Percentiles rank a stretch among this genome's conserved stretches.
These are phyloP conservation scores for Esperia sulphurella DNA, from an alignment of 2,888 invertebrate genomes.

Conservation along the genomic window DNA sequence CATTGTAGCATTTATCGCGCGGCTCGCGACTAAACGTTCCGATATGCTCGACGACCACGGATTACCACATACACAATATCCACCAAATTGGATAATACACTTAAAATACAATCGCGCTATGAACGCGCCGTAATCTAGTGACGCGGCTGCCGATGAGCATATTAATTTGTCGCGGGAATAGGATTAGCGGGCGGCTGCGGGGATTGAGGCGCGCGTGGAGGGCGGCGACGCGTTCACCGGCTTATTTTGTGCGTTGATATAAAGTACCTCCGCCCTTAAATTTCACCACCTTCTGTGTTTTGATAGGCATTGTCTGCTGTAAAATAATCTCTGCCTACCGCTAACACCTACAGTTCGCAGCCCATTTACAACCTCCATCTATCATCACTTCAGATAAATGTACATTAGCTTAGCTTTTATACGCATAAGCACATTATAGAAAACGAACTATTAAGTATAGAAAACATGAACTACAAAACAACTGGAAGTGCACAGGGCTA, in stretches of 20 bases:
- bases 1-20: conserved; percentile 47
- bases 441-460: too few relatives aligned
- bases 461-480: too few relatives aligned
- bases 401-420: too few relatives aligned
- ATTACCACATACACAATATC: conserved; percentile 79
- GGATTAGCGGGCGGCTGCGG: conserved; percentile 57
- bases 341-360: too few relatives aligned
- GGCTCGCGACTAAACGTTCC: conserved; percentile 55
- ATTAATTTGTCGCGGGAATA: conserved; percentile 75
- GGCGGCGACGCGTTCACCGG: conserved; percentile 48
- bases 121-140: conserved; percentile 75
- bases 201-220: conserved; percentile 27
- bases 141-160: conserved; percentile 76
- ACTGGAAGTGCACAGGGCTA: too few relatives aligned
- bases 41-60: conserved; percentile 59
- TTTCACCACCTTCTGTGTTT: conserved; percentile 34
- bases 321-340: neutral
- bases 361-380: too few relatives aligned
- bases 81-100: conserved; percentile 83
- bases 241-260: conserved; percentile 42
- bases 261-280: conserved; percentile 40
- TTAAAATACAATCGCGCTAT: conserved; percentile 81
- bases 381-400: too few relatives aligned
- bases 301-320: conserved; percentile 8
- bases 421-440: too few relatives aligned